Evolutionary conservation across 2,797 vertebrate species (phyloP).

Genomic region (Pagetopsis macropterus): DNA sequence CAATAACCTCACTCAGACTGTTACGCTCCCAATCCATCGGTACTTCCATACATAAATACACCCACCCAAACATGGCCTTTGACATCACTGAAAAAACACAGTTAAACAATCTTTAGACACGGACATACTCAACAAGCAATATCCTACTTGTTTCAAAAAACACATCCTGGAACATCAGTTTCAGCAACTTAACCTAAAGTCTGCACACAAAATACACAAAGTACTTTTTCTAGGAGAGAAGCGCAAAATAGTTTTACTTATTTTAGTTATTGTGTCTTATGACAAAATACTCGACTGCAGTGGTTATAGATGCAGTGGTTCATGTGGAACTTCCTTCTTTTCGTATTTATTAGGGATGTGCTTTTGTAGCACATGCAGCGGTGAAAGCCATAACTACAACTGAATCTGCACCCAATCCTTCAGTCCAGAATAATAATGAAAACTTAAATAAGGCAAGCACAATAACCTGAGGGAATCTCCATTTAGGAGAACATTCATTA

Average conservation of each 20-base stretch:
- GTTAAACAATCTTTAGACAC: slow-evolving; percentile 53
- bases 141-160: slow-evolving; percentile 50
- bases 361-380: slow-evolving; percentile 25
- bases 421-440: slow-evolving; percentile 47
- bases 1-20: slow-evolving; percentile 23
- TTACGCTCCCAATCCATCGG: slow-evolving; percentile 36
- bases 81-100: slow-evolving; percentile 50
- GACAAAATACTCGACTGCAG: slow-evolving; percentile 30
- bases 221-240: slow-evolving; percentile 35
- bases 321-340: background rate
- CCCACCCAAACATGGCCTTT: slow-evolving; percentile 58
- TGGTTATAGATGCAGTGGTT: slow-evolving; percentile 46
- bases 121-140: slow-evolving; percentile 43
- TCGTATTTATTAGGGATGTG: slow-evolving; percentile 1
- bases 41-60: slow-evolving; percentile 80
- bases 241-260: slow-evolving; percentile 28
- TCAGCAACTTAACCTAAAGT: slow-evolving; percentile 35
- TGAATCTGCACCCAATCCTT: slow-evolving; percentile 36
- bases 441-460: slow-evolving; percentile 76
- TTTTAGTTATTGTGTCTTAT: slow-evolving; percentile 26
- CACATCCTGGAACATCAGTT: slow-evolving; percentile 34
- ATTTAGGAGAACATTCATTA: slow-evolving; percentile 67
- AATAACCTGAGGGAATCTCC: slow-evolving; percentile 77
- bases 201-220: slow-evolving; percentile 27
- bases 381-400: slow-evolving; percentile 18